Evolutionary conservation across 2,113 vertebrate genomes (phyloP).

Genomic region (Antigone vipio): DNA sequence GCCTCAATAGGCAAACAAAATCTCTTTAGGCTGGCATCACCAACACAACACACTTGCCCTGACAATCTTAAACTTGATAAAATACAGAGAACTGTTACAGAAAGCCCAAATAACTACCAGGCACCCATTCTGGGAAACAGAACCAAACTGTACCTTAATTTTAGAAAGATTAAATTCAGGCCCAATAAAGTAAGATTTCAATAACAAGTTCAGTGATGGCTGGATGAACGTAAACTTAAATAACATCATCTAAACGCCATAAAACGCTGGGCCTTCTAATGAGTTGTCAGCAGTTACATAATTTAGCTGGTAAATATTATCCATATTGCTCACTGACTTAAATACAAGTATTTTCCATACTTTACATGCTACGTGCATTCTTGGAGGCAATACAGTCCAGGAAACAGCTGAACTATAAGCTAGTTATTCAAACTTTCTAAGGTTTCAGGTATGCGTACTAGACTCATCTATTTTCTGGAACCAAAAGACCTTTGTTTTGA

Average conservation of each 20-base stretch:
- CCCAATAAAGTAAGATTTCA: not conserved
- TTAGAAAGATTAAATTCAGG: not conserved
- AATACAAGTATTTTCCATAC: not conserved
- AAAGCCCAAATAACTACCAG: not conserved
- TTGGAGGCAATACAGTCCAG: not conserved
- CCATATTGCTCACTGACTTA: not conserved
- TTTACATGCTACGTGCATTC: not conserved
- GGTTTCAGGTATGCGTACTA: not conserved
- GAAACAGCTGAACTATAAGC: not conserved
- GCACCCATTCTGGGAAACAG: not conserved
- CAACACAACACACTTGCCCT: not conserved
- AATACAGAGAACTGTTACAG: not conserved
- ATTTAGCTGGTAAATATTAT: not conserved
- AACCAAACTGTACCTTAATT: not conserved
- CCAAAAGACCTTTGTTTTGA: not conserved
- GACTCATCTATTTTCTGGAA: not conserved
- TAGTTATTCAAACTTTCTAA: not conserved
- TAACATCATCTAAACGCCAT: not conserved
- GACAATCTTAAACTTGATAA: not conserved
- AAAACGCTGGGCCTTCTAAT: not conserved
- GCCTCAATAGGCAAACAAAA: not conserved
- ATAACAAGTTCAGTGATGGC: not conserved
- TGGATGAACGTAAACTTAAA: not conserved
- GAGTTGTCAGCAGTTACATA: not conserved
- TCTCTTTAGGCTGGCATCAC: not conserved